Conservation (phyloP, 2,888 invertebrate genomes). For the Drosophila affinis region DNA sequence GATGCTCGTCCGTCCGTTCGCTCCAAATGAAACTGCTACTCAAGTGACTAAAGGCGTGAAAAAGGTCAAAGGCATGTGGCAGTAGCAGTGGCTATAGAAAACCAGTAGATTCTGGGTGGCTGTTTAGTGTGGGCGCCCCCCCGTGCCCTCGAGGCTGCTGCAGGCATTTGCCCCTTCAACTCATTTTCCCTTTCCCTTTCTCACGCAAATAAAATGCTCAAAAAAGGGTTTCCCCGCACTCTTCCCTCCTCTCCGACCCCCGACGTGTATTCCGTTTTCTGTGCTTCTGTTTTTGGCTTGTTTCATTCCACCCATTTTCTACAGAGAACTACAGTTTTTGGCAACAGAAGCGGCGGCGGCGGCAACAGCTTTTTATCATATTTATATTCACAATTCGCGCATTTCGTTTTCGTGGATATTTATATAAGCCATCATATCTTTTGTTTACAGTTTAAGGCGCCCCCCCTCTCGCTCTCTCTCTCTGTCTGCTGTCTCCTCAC, state of each 20-base stretch:
- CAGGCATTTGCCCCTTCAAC: slow-evolving; percentile 48
- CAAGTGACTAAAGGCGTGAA: slow-evolving; percentile 75
- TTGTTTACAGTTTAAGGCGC: slow-evolving; percentile 31
- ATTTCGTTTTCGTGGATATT: slow-evolving; percentile 43
- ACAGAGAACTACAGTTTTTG: slow-evolving; percentile 27
- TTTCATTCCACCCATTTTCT: neutral
- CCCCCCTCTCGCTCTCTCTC: neutral
- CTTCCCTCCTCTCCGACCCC: neutral
- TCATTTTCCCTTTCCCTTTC: slow-evolving; percentile 24
- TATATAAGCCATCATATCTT: slow-evolving; percentile 43
- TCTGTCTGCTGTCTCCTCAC: neutral
- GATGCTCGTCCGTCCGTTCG: neutral
- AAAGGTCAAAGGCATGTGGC: slow-evolving; percentile 69
- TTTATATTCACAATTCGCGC: slow-evolving; percentile 48
- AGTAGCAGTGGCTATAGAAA: slow-evolving; percentile 13
- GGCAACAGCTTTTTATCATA: slow-evolving; percentile 47
- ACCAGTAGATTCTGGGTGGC: slow-evolving; percentile 8
- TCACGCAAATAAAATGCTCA: slow-evolving; percentile 31
- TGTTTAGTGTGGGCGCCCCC: neutral
- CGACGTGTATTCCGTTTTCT: neutral
- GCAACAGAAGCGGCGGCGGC: slow-evolving; percentile 24
- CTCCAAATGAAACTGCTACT: slow-evolving; percentile 63
- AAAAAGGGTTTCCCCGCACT: slow-evolving; percentile 32
- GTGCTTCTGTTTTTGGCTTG: slow-evolving; percentile 1
- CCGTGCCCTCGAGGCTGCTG: slow-evolving; percentile 41